Conservation (phyloP, 2,113 vertebrate genomes). For the Clinocottus analis region DNA sequence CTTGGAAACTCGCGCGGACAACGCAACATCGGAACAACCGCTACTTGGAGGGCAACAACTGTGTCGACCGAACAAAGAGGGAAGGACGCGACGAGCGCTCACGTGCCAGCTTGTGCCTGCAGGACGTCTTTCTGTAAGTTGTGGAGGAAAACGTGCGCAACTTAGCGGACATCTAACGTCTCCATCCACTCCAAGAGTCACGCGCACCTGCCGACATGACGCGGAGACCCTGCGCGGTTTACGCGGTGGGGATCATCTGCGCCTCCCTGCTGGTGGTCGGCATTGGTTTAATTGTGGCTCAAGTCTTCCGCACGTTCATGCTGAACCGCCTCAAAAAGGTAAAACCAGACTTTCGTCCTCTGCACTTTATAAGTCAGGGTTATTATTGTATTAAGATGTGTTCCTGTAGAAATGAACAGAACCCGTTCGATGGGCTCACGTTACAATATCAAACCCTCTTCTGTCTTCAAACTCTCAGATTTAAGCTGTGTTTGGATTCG, state of each 20-base stretch:
- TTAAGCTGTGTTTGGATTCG: not conserved
- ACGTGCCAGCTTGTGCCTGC: not conserved
- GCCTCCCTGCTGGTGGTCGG: constrained; percentile 73
- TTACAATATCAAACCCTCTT: not conserved
- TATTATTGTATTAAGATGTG: not conserved
- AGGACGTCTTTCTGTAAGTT: not conserved
- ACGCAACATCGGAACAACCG: not conserved
- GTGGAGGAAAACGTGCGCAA: not conserved
- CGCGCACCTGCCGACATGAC: constrained; percentile 72
- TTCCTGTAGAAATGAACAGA: not conserved
- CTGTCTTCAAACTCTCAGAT: not conserved
- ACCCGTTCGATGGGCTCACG: not conserved
- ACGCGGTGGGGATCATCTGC: constrained; percentile 68
- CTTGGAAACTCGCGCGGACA: not conserved
- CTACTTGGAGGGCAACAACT: not conserved
- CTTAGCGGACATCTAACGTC: not conserved
- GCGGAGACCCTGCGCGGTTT: constrained; percentile 70
- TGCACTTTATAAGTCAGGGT: not conserved
- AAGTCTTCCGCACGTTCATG: constrained; percentile 73
- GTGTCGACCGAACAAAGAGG: not conserved
- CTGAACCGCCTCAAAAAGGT: constrained; percentile 82
- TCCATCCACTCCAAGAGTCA: constrained; percentile 15
- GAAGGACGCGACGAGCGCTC: not conserved
- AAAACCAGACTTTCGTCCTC: constrained; percentile 35
- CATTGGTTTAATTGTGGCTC: constrained; percentile 65